Conservation (phyloP, 2,113 vertebrate genomes). For the Osmerus mordax region DNA sequence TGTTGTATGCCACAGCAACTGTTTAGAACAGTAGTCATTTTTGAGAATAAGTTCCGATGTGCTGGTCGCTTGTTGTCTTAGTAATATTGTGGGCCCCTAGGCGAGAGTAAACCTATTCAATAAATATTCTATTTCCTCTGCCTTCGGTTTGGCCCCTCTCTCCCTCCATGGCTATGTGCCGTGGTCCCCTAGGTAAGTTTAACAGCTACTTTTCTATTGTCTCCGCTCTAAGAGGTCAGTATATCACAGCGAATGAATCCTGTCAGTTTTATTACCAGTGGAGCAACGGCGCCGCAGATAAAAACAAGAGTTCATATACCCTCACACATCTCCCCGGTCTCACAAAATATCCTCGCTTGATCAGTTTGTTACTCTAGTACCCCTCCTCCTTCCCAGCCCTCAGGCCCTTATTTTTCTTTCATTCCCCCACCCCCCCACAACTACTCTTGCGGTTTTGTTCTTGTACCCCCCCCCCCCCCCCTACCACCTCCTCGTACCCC, state of each 20-base stretch:
- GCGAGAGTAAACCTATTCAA: slow-evolving; percentile 67
- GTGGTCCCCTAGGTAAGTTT: slow-evolving; percentile 77
- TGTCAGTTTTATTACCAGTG: slow-evolving; percentile 80
- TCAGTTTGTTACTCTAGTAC: slow-evolving; percentile 68
- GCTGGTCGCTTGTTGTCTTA: slow-evolving; percentile 44
- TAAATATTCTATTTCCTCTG: slow-evolving; percentile 71
- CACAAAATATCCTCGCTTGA: slow-evolving; percentile 76
- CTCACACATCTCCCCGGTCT: slow-evolving; percentile 65
- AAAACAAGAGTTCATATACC: slow-evolving; percentile 78
- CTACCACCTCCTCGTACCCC: slow-evolving; percentile 6
- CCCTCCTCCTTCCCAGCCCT: slow-evolving; percentile 26
- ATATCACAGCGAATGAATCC: slow-evolving; percentile 80
- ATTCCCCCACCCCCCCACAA: slow-evolving; percentile 41
- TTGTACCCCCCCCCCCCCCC: slow-evolving; percentile 6
- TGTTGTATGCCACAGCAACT: slow-evolving; percentile 15
- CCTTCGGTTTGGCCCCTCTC: slow-evolving; percentile 23
- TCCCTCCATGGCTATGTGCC: slow-evolving; percentile 45
- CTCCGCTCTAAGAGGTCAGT: slow-evolving; percentile 77
- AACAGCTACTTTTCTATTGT: slow-evolving; percentile 81
- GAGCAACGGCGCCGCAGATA: slow-evolving; percentile 71
- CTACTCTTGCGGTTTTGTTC: slow-evolving; percentile 52
- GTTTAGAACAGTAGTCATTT: slow-evolving; percentile 44
- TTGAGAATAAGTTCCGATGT: slow-evolving; percentile 43
- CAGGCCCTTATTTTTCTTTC: slow-evolving; percentile 28
- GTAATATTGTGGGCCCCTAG: slow-evolving; percentile 57